Evolutionary conservation across 2,888 invertebrate genomes (phyloP), one percentile per base, ranked within the genome.

Genomic region (Clanis bilineata): DNA sequence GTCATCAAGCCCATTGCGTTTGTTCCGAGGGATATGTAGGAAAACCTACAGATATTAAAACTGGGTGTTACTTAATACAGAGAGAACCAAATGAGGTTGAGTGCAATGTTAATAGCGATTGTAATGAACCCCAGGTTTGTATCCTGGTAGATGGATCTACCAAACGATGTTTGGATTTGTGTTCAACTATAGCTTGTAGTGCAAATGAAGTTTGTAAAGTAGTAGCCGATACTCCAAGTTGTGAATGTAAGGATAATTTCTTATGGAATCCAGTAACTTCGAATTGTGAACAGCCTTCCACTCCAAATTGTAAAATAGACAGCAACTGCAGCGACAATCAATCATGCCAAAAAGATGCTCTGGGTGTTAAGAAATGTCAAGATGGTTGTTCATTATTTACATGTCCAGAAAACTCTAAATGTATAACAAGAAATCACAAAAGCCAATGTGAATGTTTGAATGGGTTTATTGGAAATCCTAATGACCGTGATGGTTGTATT

Each of bases 391-490:
- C 94, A 32, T 94, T 95, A 71, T 97, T 96, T 77, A 97, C 96
- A 21, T 98, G 98, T 69, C 96, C 97, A 0, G 93, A 94, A 59
- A 97, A 98, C 83, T 96, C 98, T 0, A 94, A 95, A 64, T 98
- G 98, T 85, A 85, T 96, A 1, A 95, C 96, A 0, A 93, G 88
- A 63, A 93, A 93, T 61, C 97, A 97, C 74, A 93, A 93, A 73
- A 96, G 96, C 45, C 94, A 94, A 74, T 98, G 98, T 79, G 95
- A 96, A 75, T 98, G 98, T 79, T 88, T 96, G 18, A 88, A 94
- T 41, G 97, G 97, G 3, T 98, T 94, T 82, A 94, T 95, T 10
- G 98, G 98, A 39, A 98, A 98, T 90, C 97, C 98, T 18, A 97
- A 97, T 74, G 96, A 97, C 77, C 94, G 98, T 23, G 95, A 95